A percentile compares a stretch with the other conserved stretches of the same genome.
phyloP scores from a whole-genome alignment of 2,797 vertebrate genomes.

The Crocodylus rhombifer region DNA sequence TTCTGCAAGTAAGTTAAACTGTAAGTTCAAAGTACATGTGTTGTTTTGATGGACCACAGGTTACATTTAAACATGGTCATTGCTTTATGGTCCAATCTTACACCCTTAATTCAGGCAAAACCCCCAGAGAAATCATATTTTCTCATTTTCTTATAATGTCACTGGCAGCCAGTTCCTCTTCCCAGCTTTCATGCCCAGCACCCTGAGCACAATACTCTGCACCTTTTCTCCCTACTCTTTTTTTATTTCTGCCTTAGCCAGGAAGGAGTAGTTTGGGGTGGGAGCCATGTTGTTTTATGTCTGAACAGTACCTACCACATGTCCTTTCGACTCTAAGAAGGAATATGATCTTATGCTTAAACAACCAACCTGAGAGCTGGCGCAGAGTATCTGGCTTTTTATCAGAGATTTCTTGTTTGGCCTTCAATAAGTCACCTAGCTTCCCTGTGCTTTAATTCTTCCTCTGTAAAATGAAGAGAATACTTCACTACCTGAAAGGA shows the following conservation, averaged over 20 bases:
- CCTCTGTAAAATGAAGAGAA: not conserved
- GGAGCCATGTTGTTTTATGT: not conserved
- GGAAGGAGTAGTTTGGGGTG: not conserved
- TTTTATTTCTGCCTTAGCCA: not conserved
- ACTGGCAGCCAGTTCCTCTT: not conserved
- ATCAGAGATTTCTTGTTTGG: not conserved
- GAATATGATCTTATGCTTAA: too few relatives aligned
- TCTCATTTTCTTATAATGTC: not conserved
- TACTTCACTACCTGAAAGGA: not conserved
- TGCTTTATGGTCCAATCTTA: not conserved
- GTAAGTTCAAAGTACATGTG: not conserved
- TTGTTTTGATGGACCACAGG: not conserved
- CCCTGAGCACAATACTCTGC: not conserved
- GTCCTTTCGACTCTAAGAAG: not conserved
- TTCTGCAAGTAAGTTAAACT: slow-evolving; percentile 78
- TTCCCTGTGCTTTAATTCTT: not conserved
- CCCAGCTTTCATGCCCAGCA: not conserved
- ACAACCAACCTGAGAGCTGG: too few relatives aligned
- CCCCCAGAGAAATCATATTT: not conserved
- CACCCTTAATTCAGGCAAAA: not conserved
- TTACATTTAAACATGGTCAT: not conserved
- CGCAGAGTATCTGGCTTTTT: not conserved
- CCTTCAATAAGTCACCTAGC: not conserved
- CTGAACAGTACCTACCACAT: not conserved
- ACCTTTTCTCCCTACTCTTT: not conserved